Evolutionary conservation across 2,888 invertebrate genomes (phyloP).

Genomic region (Ennomos quercinarius): DNA sequence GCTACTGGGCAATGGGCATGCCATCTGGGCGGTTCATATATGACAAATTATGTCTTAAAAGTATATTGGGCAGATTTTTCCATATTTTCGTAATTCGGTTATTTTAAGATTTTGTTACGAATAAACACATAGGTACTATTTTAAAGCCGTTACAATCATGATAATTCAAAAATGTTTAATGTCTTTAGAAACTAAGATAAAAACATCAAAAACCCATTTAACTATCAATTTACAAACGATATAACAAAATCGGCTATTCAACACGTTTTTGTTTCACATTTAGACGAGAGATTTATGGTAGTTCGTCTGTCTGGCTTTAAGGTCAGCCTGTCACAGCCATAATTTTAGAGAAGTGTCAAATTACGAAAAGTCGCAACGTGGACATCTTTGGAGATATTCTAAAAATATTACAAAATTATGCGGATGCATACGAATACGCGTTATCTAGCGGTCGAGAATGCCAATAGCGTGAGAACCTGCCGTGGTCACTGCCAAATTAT

Average conservation of each 20-base stretch:
- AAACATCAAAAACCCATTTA: slow-evolving; percentile 23
- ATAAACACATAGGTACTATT: not conserved
- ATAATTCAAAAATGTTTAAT: slow-evolving; percentile 23
- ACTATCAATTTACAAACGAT: slow-evolving; percentile 24
- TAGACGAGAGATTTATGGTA: slow-evolving; percentile 29
- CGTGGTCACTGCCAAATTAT: slow-evolving; percentile 74
- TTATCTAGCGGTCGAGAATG: slow-evolving; percentile 61
- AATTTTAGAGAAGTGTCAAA: slow-evolving; percentile 30
- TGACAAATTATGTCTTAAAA: slow-evolving; percentile 9
- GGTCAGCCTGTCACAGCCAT: slow-evolving; percentile 30
- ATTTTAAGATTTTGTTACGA: no score
- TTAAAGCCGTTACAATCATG: slow-evolving; percentile 6
- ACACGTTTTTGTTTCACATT: slow-evolving; percentile 32
- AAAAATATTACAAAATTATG: slow-evolving; percentile 48
- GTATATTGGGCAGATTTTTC: slow-evolving; percentile 7
- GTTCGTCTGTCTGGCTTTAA: slow-evolving; percentile 21
- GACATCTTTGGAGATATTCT: slow-evolving; percentile 23
- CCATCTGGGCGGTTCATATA: slow-evolving; percentile 24
- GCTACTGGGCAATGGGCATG: slow-evolving; percentile 22
- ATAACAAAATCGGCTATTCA: slow-evolving; percentile 24
- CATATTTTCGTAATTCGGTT: not conserved
- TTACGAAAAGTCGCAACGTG: slow-evolving; percentile 32
- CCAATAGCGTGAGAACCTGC: slow-evolving; percentile 78
- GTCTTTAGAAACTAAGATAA: slow-evolving; percentile 18
- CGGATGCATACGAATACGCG: slow-evolving; percentile 49